Evolutionary conservation across 2,888 invertebrate genomes (phyloP).

Genomic region (Holacanthella duospinosa): DNA sequence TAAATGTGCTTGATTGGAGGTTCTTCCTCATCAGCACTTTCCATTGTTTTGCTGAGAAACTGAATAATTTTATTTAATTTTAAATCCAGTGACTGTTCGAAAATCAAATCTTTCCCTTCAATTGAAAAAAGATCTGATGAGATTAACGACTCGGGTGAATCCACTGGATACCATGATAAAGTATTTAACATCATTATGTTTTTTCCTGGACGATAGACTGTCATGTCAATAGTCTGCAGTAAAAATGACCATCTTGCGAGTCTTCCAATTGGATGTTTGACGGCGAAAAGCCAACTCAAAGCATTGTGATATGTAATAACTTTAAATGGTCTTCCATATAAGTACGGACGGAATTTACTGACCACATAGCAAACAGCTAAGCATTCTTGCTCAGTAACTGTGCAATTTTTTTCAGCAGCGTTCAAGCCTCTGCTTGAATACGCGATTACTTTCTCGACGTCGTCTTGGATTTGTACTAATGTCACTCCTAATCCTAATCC

Average conservation of each 20-base stretch:
- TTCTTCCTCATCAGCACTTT: not conserved
- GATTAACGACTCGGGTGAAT: not conserved
- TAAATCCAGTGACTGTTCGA: not conserved
- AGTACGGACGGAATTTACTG: conserved; percentile 28
- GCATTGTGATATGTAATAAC: conserved; percentile 32
- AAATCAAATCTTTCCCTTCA: not conserved
- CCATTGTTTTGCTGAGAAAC: not conserved
- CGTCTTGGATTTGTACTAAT: conserved; percentile 1
- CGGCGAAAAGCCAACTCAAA: conserved; percentile 14
- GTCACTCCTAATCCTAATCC: conserved; percentile 3
- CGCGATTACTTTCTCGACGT: not conserved
- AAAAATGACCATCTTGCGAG: conserved; percentile 6
- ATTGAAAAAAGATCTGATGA: not conserved
- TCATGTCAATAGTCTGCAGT: not conserved
- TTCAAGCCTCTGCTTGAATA: not conserved
- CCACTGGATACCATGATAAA: not conserved
- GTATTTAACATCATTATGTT: not conserved
- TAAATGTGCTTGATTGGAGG: not conserved
- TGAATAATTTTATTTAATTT: not conserved
- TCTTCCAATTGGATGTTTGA: conserved; percentile 17
- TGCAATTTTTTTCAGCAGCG: conserved; percentile 21
- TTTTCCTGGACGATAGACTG: not conserved
- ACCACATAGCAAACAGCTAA: conserved; percentile 30
- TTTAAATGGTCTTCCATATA: conserved; percentile 27
- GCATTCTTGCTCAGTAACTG: conserved; percentile 26